Conservation (phyloP, 2,797 vertebrate genomes). For the Intellagama lesueurii region DNA sequence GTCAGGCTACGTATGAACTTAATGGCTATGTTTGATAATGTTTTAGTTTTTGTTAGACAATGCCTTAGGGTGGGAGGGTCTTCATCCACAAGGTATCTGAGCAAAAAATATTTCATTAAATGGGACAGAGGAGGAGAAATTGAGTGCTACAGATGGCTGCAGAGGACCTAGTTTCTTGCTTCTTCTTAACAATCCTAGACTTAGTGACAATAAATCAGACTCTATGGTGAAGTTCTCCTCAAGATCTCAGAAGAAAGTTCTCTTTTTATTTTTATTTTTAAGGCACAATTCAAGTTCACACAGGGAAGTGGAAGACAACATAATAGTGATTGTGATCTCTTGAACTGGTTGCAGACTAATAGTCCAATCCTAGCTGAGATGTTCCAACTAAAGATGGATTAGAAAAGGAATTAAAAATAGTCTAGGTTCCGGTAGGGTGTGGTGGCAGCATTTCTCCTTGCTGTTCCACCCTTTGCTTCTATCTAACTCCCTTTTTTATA, state of each 20-base stretch:
- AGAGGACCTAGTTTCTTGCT: slow-evolving; percentile 28
- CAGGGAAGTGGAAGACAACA: neutral
- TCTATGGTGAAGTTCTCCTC: slow-evolving; percentile 57
- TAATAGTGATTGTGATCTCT: neutral
- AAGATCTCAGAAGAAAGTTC: neutral
- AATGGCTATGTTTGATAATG: neutral
- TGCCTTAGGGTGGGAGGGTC: neutral
- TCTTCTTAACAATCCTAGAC: slow-evolving; percentile 56
- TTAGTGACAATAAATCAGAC: slow-evolving; percentile 60
- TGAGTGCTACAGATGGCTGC: slow-evolving; percentile 44
- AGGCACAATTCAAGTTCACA: neutral
- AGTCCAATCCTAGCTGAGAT: too few species aligned
- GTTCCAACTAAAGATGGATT: too few species aligned
- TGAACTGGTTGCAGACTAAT: too few species aligned
- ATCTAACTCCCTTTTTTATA: too few species aligned
- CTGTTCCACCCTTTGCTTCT: too few species aligned
- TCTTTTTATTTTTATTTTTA: too few species aligned
- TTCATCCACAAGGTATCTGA: slow-evolving; percentile 13
- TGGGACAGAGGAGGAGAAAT: slow-evolving; percentile 8
- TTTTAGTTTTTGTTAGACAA: slow-evolving; percentile 19
- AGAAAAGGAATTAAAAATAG: too few species aligned
- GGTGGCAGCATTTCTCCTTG: too few species aligned
- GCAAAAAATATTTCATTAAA: slow-evolving; percentile 31
- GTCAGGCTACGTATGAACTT: slow-evolving; percentile 20
- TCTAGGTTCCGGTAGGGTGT: too few species aligned